Percentiles rank a stretch among this genome's conserved stretches.
Evolutionary conservation across 2,797 vertebrate genomes (phyloP).

Genomic region (Ambastaia sidthimunki): DNA sequence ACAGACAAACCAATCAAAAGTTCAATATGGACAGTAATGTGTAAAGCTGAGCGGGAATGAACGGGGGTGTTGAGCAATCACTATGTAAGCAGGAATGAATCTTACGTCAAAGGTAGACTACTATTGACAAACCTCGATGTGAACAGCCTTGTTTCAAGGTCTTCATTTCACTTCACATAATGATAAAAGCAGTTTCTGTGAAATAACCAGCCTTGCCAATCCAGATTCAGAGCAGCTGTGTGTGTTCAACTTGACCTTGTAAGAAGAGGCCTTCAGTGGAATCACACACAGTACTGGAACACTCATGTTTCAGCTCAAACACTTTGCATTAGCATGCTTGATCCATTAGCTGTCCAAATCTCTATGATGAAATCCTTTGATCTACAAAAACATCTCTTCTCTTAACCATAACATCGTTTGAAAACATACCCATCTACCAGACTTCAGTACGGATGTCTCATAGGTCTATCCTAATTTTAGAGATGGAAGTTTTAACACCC

Average conservation of each 20-base stretch:
- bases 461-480: slow-evolving; percentile 4
- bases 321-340: slow-evolving; percentile 18
- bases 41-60: background rate
- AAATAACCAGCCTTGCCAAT: slow-evolving; percentile 39
- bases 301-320: slow-evolving; percentile 28
- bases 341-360: background rate
- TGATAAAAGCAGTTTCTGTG: slow-evolving; percentile 18
- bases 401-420: slow-evolving; percentile 7
- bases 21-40: slow-evolving; percentile 28
- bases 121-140: slow-evolving; percentile 27
- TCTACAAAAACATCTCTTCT: slow-evolving; percentile 23
- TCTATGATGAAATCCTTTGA: slow-evolving; percentile 19
- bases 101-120: slow-evolving; percentile 26
- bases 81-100: slow-evolving; percentile 21
- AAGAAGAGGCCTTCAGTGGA: slow-evolving; percentile 29
- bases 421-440: slow-evolving; percentile 14
- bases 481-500: background rate
- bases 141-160: slow-evolving; percentile 37
- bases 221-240: slow-evolving; percentile 30
- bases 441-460: background rate
- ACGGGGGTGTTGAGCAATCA: background rate
- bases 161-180: slow-evolving; percentile 30
- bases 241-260: slow-evolving; percentile 30
- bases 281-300: slow-evolving; percentile 7
- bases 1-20: background rate